phyloP scores from a whole-genome alignment of 2,113 vertebrate genomes.

The Rallus limicola region DNA sequence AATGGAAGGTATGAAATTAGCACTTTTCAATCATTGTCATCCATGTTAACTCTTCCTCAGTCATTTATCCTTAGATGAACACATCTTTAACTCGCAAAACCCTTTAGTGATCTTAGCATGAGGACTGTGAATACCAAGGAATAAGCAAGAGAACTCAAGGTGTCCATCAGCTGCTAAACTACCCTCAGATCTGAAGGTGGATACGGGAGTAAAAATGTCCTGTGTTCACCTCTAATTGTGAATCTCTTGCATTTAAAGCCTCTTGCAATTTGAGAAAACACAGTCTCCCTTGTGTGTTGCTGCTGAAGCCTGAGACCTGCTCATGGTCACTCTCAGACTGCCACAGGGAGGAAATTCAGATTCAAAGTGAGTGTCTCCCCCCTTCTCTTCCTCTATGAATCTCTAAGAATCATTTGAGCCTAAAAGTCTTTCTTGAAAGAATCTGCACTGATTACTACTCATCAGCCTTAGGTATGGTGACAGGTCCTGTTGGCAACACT shows the following conservation, averaged over 20 bases:
- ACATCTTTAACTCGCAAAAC: not conserved
- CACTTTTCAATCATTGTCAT: not conserved
- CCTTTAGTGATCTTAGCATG: not conserved
- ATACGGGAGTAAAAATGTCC: not conserved
- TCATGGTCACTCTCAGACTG: not conserved
- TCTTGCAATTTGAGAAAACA: not conserved
- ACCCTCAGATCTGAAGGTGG: not conserved
- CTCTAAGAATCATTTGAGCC: slow-evolving; percentile 13
- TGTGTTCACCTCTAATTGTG: not conserved
- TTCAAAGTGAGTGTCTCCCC: not conserved
- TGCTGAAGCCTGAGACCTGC: not conserved
- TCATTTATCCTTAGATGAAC: not conserved
- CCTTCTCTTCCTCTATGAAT: slow-evolving; percentile 8
- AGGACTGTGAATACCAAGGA: not conserved
- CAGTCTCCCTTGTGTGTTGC: not conserved
- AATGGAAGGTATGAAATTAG: not conserved
- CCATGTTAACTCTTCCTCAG: not conserved
- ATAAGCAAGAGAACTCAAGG: not conserved
- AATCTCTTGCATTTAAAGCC: not conserved
- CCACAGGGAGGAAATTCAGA: not conserved
- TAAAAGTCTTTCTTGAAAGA: slow-evolving; percentile 55
- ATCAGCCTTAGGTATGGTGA: slow-evolving; percentile 73
- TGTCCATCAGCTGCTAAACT: not conserved
- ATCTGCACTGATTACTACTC: slow-evolving; percentile 75
- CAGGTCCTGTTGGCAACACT: slow-evolving; percentile 61